Base-by-base conservation (phyloP, 2,797 vertebrate genomes). In the Anolis apletophallus region DNA sequence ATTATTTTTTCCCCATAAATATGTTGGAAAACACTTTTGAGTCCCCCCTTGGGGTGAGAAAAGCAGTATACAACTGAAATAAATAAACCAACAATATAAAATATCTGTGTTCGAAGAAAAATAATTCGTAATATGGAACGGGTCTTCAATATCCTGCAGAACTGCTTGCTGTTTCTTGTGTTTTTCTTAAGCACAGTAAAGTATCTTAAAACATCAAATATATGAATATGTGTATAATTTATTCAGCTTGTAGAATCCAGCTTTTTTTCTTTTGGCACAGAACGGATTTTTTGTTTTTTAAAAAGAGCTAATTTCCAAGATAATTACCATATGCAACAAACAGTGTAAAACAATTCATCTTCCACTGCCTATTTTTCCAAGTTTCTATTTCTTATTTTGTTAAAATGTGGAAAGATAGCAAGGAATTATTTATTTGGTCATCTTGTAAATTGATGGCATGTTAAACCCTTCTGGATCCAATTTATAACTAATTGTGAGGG, bases 161-260 rank as follows among this genome's bases (percentile, higher is more conserved):
- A 67, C 23, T 84, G 29, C 46, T 8, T 64, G 5, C 29, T 36
- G 9, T 59, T 85, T 29, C 2, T 21, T 36, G 61, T 73, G 40
- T 61, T 61, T 80, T 73, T n/a, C n/a, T 73, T 36, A 80, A 64
- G 69, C 68, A 61, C 16, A 85, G 73, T 73, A 13, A 85, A 72
- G 21, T 52, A 73, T 52, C 55, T 52, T 61, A 85, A 50, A 26
- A n/a, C 72, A 72, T 57, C n/a, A 80, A 85, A 34, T 74, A 26
- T 75, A 80, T 1, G 2, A 32, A 76, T 19, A 68, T 50, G 54
- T 26, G 61, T 61, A 77, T n/a, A 59, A 82, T 87, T 76, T 87
- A 82, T 82, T 71, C 55, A 59, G 7, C 13, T 75, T 84, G 46
- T 68, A 57, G 67, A 77, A 77, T 82, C 26, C 23, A 68, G n/a